Evolutionary conservation across 1,140 invertebrate species (phyloP).

Genomic region (Prorops nasuta): DNA sequence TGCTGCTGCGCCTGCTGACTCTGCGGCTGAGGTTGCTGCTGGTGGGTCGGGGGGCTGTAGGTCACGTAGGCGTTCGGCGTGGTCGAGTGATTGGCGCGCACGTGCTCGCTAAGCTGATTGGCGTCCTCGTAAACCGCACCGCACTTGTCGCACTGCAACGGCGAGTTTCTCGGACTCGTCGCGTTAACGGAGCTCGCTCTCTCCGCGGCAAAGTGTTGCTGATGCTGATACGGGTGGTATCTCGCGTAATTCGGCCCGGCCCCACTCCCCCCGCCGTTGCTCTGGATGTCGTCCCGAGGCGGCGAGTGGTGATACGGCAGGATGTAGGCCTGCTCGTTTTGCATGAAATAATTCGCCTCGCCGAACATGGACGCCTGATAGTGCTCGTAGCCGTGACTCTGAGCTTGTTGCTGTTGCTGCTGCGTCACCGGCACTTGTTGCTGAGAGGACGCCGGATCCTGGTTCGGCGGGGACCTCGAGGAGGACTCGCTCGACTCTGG

Average conservation of each 20-base stretch:
- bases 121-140: conserved; percentile 73
- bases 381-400: conserved; percentile 41
- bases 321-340: conserved; percentile 38
- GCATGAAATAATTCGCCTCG: conserved; percentile 39
- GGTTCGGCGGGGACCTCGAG: conserved; percentile 34
- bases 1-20: conserved; percentile 22
- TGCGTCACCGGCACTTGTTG: conserved; percentile 16
- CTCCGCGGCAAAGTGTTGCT: conserved; percentile 57
- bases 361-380: conserved; percentile 34
- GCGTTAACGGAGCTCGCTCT: conserved; percentile 62
- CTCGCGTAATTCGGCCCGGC: conserved; percentile 16
- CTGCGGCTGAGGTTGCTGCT: conserved; percentile 27
- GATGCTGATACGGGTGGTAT: conserved; percentile 53
- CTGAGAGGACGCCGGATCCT: conserved; percentile 24
- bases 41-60: conserved; percentile 39
- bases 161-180: conserved; percentile 64
- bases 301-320: conserved; percentile 41
- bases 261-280: conserved; percentile 8
- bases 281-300: conserved; percentile 26
- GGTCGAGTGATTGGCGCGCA: conserved; percentile 66
- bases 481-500: conserved; percentile 64
- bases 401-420: conserved; percentile 40
- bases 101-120: conserved; percentile 69
- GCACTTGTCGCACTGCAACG: conserved; percentile 77
- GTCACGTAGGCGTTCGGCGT: conserved; percentile 50